A percentile compares a stretch with the other conserved stretches of the same genome.
These are phyloP conservation scores for Dipus sagitta DNA, from an alignment of 2,797 vertebrate species.

Conservation along the genomic window DNA sequence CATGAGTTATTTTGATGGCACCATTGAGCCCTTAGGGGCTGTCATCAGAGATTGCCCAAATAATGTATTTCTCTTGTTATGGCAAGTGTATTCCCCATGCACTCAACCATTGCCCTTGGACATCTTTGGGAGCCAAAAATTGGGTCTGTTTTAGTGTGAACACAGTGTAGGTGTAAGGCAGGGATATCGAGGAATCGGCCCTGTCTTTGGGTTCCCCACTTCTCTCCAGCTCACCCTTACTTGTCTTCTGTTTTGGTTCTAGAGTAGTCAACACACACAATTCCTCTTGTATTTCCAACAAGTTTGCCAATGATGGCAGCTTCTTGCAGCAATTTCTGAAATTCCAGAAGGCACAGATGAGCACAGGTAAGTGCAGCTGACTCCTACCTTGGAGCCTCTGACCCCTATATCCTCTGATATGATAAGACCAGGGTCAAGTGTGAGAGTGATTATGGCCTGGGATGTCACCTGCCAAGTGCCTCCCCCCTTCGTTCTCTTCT, in stretches of 20 bases:
- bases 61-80: neutral
- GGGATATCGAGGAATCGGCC: neutral
- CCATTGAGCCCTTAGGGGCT: neutral
- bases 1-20: neutral
- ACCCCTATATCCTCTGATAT: neutral
- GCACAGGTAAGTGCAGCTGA: constrained; percentile 82
- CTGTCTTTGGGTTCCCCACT: neutral
- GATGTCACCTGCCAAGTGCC: neutral
- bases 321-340: constrained; percentile 99
- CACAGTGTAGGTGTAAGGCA: neutral
- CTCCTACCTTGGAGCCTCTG: neutral
- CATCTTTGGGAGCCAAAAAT: neutral
- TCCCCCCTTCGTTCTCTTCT: neutral
- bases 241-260: constrained; percentile 50
- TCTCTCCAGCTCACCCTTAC: neutral
- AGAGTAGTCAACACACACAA: constrained; percentile 86
- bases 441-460: neutral
- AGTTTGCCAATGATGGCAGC: constrained; percentile 98
- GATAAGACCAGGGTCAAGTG: no score
- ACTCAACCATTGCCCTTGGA: neutral
- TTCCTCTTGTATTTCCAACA: constrained; percentile 91
- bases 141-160: neutral
- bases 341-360: constrained; percentile 94
- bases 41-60: neutral
- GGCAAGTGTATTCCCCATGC: neutral